These are phyloP conservation scores for Xiphophorus couchianus DNA, from an alignment of 2,113 vertebrate genomes.

Conservation along the genomic window DNA sequence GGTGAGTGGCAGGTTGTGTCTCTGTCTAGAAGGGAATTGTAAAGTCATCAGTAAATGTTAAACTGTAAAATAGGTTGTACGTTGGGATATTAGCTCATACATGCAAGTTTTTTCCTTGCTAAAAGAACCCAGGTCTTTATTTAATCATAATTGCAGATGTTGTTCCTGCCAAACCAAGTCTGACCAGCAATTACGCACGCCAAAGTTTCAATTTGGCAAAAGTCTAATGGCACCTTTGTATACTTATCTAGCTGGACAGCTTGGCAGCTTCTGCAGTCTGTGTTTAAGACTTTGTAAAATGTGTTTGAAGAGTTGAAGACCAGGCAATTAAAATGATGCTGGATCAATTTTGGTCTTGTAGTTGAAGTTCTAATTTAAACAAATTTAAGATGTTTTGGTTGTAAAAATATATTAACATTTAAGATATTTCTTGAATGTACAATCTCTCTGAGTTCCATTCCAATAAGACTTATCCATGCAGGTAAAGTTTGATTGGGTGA, in stretches of 20 bases:
- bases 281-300: neutral
- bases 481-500: neutral
- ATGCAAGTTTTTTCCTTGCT: neutral
- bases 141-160: constrained; percentile 50
- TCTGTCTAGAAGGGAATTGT: neutral
- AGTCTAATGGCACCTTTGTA: constrained; percentile 58
- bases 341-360: neutral
- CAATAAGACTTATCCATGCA: neutral
- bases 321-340: neutral
- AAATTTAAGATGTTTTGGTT: no score
- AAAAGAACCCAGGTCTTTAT: constrained; percentile 40
- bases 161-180: constrained; percentile 17
- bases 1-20: constrained; percentile 66
- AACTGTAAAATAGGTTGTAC: neutral
- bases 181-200: constrained; percentile 53
- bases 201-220: constrained; percentile 59
- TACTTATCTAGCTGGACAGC: constrained; percentile 38
- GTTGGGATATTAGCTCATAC: neutral
- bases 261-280: constrained; percentile 21
- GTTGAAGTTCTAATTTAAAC: no score
- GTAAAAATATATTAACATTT: no score
- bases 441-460: no score
- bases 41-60: neutral
- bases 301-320: constrained; percentile 5
- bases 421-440: no score